Evolutionary conservation across 1,140 invertebrate genomes (phyloP).

Genomic region (Conopomorpha cramerella): DNA sequence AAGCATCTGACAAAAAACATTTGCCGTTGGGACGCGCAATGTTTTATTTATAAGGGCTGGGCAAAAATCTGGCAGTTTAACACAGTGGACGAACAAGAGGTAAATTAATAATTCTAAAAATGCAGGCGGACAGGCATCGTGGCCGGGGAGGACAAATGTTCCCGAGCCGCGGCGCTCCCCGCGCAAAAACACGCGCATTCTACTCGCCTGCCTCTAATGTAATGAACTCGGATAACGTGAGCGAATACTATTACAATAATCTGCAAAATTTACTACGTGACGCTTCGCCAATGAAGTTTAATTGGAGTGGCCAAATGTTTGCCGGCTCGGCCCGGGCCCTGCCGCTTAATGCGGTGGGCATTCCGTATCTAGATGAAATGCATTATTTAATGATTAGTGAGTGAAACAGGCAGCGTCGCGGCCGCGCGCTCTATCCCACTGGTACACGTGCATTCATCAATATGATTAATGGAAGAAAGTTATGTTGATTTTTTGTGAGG

Average conservation of each 20-base stretch:
- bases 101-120: conserved; percentile 57
- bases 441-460: conserved; percentile 25
- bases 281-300: too few relatives aligned
- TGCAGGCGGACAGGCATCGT: conserved; percentile 22
- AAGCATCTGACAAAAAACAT: conserved; percentile 26
- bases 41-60: conserved; percentile 47
- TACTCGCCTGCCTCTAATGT: too few relatives aligned
- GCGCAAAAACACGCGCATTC: too few relatives aligned
- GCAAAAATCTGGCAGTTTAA: conserved; percentile 45
- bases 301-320: too few relatives aligned
- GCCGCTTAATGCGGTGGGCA: too few relatives aligned
- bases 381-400: conserved; percentile 15
- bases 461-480: conserved; percentile 24
- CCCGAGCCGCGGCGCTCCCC: neutral
- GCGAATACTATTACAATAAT: too few relatives aligned
- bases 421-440: conserved; percentile 13
- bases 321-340: too few relatives aligned
- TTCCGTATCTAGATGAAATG: conserved; percentile 10
- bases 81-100: conserved; percentile 41
- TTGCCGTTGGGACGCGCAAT: conserved; percentile 20
- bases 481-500: conserved; percentile 12
- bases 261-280: too few relatives aligned
- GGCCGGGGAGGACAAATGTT: conserved; percentile 17
- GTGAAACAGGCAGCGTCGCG: conserved; percentile 6
- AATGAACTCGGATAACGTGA: too few relatives aligned